A percentile compares a stretch with the other conserved stretches of the same genome.
phyloP scores from a whole-genome alignment of 2,888 invertebrate genomes.

The Cerastoderma edule region DNA sequence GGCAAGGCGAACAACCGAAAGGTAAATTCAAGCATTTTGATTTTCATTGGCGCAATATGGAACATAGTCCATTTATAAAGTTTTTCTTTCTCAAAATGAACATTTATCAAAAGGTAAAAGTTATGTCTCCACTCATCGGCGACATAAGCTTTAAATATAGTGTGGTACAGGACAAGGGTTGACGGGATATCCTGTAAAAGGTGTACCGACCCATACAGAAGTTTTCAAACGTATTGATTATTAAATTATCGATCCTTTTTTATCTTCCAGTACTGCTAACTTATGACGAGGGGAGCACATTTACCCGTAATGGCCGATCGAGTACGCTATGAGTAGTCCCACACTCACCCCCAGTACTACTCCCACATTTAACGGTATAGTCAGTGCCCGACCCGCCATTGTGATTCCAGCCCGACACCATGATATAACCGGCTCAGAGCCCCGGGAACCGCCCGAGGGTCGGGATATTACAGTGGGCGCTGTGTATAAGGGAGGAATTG shows the following conservation, averaged over 20 bases:
- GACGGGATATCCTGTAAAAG: not conserved
- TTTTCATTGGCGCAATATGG: too few relatives aligned
- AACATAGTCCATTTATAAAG: too few relatives aligned
- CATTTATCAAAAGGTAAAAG: too few relatives aligned
- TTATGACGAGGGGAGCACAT: not conserved
- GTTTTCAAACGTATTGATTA: slow-evolving; percentile 26
- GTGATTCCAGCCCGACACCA: slow-evolving; percentile 5
- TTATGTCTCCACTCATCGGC: too few relatives aligned
- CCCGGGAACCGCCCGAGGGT: not conserved
- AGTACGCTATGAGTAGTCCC: slow-evolving; percentile 3
- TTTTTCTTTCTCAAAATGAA: too few relatives aligned
- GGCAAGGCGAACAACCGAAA: too few relatives aligned
- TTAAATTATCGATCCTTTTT: slow-evolving; percentile 24
- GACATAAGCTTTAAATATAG: too few relatives aligned
- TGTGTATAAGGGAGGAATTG: too few relatives aligned
- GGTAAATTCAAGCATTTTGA: too few relatives aligned
- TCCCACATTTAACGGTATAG: slow-evolving; percentile 1
- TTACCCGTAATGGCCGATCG: not conserved
- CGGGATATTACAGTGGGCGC: not conserved
- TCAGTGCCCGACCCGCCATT: slow-evolving; percentile 14
- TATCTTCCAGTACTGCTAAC: slow-evolving; percentile 15
- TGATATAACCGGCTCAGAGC: not conserved
- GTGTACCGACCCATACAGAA: too few relatives aligned
- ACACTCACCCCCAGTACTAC: not conserved
- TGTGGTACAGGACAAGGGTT: slow-evolving; percentile 7